Conservation (phyloP, 2,113 vertebrate species). For the Amia ocellicauda region DNA sequence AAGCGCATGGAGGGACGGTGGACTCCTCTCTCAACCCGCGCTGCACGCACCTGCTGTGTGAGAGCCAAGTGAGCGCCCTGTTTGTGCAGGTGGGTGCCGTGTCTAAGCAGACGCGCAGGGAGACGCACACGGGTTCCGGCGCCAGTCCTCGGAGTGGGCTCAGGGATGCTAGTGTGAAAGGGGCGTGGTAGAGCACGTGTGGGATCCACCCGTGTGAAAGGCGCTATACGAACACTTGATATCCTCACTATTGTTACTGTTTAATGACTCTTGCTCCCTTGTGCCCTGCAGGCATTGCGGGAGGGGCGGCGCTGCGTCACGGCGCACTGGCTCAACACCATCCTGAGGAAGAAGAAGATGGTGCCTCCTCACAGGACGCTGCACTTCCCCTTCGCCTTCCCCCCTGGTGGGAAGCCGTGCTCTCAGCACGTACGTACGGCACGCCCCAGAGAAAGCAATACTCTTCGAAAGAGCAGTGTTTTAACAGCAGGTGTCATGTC, state of each 20-base stretch:
- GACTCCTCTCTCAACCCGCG: constrained; percentile 80
- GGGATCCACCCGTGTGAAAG: no score
- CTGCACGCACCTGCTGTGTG: constrained; percentile 94
- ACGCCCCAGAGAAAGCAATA: no score
- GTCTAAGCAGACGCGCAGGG: no score
- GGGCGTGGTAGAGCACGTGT: no score
- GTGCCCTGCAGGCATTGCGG: constrained; percentile 70
- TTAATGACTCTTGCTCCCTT: no score
- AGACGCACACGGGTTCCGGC: no score
- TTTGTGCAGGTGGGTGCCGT: constrained; percentile 92
- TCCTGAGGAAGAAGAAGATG: constrained; percentile 89
- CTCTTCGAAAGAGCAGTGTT: no score
- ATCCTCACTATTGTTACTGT: no score
- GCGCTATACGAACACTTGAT: no score
- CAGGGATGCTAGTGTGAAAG: no score
- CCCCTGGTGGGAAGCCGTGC: constrained; percentile 90
- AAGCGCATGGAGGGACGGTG: constrained; percentile 84
- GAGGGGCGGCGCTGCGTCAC: constrained; percentile 93
- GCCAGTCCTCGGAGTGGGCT: no score
- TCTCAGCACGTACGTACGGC: constrained; percentile 82
- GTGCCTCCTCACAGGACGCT: constrained; percentile 85
- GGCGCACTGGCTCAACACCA: constrained; percentile 89
- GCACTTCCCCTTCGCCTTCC: constrained; percentile 93
- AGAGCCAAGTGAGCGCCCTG: constrained; percentile 93
- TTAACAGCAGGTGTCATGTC: no score